phyloP scores from a whole-genome alignment of 2,797 vertebrate genomes.

The Poecilia picta region DNA sequence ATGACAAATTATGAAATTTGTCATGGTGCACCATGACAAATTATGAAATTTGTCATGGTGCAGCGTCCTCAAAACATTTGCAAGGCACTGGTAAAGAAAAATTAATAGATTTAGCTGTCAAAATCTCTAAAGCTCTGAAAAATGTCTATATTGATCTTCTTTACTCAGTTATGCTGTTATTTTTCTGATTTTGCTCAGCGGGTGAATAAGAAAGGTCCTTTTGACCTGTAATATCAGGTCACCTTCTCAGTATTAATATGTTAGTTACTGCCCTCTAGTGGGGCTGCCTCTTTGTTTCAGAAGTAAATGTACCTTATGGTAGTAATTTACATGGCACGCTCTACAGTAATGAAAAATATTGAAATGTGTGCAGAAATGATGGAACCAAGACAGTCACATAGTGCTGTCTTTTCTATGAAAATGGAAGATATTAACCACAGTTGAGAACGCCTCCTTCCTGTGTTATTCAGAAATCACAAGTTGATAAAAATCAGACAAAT shows the following conservation, averaged over 20 bases:
- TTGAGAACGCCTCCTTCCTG: conserved; percentile 25
- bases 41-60: neutral
- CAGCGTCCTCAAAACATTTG: neutral
- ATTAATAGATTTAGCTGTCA: conserved; percentile 16
- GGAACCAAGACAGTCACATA: neutral
- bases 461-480: conserved; percentile 8
- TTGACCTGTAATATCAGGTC: neutral
- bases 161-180: conserved; percentile 7
- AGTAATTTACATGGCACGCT: neutral
- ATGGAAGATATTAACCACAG: conserved; percentile 26
- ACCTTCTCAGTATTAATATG: neutral
- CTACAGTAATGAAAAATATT: neutral
- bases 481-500: conserved; percentile 33
- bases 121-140: conserved; percentile 6
- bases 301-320: neutral
- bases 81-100: conserved; percentile 5
- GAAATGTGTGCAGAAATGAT: neutral
- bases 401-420: neutral
- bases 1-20: no score
- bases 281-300: conserved; percentile 6
- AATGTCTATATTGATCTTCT: conserved; percentile 19
- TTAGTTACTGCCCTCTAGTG: conserved; percentile 49
- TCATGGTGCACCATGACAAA: no score
- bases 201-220: neutral
- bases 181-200: conserved; percentile 6